Conservation (phyloP, 2,113 vertebrate species). For the Colaptes auratus region DNA sequence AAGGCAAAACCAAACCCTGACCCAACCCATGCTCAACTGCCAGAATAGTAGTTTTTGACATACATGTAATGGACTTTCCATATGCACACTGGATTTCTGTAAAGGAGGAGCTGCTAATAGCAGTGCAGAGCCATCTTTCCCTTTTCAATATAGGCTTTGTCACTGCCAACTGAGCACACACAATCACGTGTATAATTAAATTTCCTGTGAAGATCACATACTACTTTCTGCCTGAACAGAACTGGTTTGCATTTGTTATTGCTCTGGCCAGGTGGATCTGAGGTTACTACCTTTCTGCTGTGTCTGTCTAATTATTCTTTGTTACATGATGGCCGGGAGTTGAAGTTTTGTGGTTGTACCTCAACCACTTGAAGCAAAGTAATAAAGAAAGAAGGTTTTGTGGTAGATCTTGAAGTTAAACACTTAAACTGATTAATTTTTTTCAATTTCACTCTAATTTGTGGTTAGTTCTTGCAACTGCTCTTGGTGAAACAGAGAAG, state of each 20-base stretch:
- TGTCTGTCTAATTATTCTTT: not conserved
- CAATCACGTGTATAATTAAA: not conserved
- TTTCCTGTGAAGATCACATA: conserved; percentile 24
- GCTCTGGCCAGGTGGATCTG: not conserved
- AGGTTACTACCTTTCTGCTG: not conserved
- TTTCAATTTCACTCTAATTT: not conserved
- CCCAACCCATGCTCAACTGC: not conserved
- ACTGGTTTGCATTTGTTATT: not conserved
- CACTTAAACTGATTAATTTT: not conserved
- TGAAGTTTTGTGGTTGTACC: conserved; percentile 11
- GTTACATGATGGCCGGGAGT: not conserved
- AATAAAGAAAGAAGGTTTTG: not conserved
- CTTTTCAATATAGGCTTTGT: conserved; percentile 16
- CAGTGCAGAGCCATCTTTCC: not conserved
- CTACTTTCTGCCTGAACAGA: not conserved
- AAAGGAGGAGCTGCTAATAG: conserved; percentile 11
- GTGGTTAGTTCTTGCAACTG: not conserved
- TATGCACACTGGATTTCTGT: not conserved
- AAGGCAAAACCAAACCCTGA: not conserved
- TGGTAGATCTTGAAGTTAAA: not conserved
- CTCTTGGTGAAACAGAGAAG: not conserved
- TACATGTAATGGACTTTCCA: not conserved
- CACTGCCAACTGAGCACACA: not conserved
- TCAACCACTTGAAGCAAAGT: not conserved
- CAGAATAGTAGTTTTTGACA: conserved; percentile 7